Conservation (phyloP, 2,113 vertebrate species). For the Andinoacara biseriatus region DNA sequence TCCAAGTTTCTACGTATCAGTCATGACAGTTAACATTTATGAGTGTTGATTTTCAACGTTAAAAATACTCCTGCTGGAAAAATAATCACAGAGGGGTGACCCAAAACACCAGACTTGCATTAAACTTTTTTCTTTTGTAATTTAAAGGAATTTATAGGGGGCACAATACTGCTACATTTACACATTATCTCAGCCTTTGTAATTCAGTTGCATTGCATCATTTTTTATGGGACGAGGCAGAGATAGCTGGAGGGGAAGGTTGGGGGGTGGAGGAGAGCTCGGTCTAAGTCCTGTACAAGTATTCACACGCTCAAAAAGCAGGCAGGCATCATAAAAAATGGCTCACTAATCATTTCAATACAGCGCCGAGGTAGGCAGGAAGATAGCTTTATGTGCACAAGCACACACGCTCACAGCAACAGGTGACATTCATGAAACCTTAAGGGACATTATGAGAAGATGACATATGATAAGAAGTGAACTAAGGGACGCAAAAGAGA, state of each 20-base stretch:
- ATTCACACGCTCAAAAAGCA: conserved; percentile 67
- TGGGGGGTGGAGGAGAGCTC: conserved; percentile 60
- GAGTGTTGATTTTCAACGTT: background rate
- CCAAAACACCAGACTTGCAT: conserved; percentile 48
- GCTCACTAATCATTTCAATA: conserved; percentile 77
- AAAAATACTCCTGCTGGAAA: background rate
- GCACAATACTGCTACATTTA: conserved; percentile 57
- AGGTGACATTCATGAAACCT: conserved; percentile 52
- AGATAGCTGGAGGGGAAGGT: conserved; percentile 58
- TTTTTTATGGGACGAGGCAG: conserved; percentile 65
- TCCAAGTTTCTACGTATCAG: background rate
- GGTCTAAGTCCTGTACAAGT: conserved; percentile 62
- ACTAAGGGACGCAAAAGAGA: background rate
- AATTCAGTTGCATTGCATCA: conserved; percentile 68
- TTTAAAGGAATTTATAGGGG: conserved; percentile 64
- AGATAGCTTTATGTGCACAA: conserved; percentile 39
- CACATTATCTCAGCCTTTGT: conserved; percentile 69
- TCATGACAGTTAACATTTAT: background rate
- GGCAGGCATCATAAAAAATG: conserved; percentile 71
- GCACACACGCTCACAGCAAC: conserved; percentile 50
- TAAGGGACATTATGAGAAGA: conserved; percentile 14
- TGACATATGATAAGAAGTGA: background rate
- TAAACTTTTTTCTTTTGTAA: conserved; percentile 37
- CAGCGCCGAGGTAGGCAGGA: conserved; percentile 44
- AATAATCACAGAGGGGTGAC: conserved; percentile 21